phyloP scores from a whole-genome alignment of 1,140 invertebrate species.

The Aphaenogaster floridana region DNA sequence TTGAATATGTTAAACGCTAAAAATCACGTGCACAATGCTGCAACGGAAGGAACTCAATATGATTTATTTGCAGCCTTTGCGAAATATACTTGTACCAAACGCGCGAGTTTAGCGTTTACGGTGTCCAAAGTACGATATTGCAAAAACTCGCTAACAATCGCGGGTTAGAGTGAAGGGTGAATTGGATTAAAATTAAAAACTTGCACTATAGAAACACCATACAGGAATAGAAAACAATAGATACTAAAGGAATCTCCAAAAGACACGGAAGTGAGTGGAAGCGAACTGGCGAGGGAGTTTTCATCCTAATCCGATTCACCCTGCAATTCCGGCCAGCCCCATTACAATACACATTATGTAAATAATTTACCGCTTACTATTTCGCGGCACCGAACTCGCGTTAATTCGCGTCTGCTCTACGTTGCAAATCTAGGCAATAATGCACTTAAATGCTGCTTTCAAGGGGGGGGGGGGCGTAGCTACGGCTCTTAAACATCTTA shows the following conservation, averaged over 20 bases:
- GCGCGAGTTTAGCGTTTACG: not conserved
- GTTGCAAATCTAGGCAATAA: constrained; percentile 24
- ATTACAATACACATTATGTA: constrained; percentile 25
- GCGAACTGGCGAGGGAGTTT: not conserved
- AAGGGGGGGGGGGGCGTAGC: not conserved
- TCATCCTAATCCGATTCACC: constrained; percentile 36
- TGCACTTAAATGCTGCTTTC: constrained; percentile 7
- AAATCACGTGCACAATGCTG: not conserved
- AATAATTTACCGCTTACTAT: constrained; percentile 32
- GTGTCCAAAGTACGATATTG: constrained; percentile 1
- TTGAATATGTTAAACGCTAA: constrained; percentile 22
- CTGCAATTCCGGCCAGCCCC: not conserved
- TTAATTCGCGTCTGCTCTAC: constrained; percentile 4
- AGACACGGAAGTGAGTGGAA: not conserved
- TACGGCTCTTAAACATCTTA: not conserved
- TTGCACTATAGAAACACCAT: not conserved
- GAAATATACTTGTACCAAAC: not conserved
- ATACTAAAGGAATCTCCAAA: not conserved
- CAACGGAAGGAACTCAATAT: constrained; percentile 1
- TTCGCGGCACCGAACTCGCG: not conserved
- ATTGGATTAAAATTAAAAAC: constrained; percentile 23
- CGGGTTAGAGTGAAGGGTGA: not conserved
- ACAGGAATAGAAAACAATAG: not conserved
- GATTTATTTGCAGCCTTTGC: not conserved
- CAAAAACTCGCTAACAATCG: constrained; percentile 45